Evolutionary conservation across 2,797 vertebrate species (phyloP).

Genomic region (Pangasius macronema): DNA sequence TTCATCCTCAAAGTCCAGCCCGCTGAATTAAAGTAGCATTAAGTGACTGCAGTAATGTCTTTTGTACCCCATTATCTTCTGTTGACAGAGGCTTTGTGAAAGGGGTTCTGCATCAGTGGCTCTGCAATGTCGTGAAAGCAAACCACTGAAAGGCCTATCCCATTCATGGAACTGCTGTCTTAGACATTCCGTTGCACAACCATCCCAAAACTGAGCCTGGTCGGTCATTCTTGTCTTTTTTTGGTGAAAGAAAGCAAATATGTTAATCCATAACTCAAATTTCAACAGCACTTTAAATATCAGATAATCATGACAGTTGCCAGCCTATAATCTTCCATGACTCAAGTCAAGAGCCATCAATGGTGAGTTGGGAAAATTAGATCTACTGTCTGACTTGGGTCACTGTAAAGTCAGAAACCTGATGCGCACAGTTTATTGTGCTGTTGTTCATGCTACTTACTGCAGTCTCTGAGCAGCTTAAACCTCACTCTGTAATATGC

Average conservation of each 20-base stretch:
- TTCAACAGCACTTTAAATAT: conserved; percentile 12
- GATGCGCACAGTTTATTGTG: conserved; percentile 47
- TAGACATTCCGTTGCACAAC: conserved; percentile 24
- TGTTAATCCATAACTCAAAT: conserved; percentile 20
- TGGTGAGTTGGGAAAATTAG: conserved; percentile 50
- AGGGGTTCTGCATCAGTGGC: conserved; percentile 64
- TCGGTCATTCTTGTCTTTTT: conserved; percentile 5
- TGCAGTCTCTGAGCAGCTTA: conserved; percentile 38
- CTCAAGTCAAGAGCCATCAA: conserved; percentile 29
- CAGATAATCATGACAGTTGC: neutral
- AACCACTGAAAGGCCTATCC: conserved; percentile 67
- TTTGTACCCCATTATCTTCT: conserved; percentile 72
- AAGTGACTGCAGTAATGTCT: conserved; percentile 69
- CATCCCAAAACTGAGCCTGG: conserved; percentile 5
- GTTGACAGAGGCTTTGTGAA: conserved; percentile 69
- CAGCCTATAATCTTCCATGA: conserved; percentile 40
- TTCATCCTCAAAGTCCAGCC: conserved; percentile 66
- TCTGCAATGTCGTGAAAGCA: conserved; percentile 69
- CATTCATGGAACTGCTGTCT: conserved; percentile 61
- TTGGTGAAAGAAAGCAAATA: neutral
- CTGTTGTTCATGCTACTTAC: conserved; percentile 42
- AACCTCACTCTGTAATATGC: conserved; percentile 51
- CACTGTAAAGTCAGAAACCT: conserved; percentile 48
- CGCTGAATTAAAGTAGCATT: conserved; percentile 70
- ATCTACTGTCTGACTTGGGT: conserved; percentile 35